Evolutionary conservation across 2,888 invertebrate genomes (phyloP), one percentile per base, ranked within the genome.

Genomic region (Artemia sinica): DNA sequence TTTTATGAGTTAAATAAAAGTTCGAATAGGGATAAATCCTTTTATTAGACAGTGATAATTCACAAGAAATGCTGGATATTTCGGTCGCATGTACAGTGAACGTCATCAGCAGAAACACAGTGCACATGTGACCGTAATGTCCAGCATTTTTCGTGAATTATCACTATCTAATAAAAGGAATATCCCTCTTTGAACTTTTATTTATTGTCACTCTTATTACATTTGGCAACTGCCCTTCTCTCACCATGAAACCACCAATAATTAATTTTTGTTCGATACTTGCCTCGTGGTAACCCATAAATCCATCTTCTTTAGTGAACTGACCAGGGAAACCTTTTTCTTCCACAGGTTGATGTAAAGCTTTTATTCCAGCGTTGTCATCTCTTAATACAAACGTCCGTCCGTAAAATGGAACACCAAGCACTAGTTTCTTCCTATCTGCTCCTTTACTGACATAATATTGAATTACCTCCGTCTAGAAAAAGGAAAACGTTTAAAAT

Each of bases 281-380:
- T 75, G 87, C 87, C 83, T 92, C 92, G 76, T 91, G 91, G 76
- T 89, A 92, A 2, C 91, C 92, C 79, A 91, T 83, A 73, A 90
- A 90, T 0, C 91, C 91, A 73, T 84, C 83, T 77, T 91, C 88
- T 18, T 82, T 81, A 1, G 88, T 91, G 72, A 80, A 87, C 0
- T 88, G 87, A 1, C 91, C 92, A 72, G 83, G 83, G 75, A 89
- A 89, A 0, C 89, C 89, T 8, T 78, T 77, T 18, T 80, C 80
- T 71, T 82, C 78, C 0, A 84, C 82, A 0, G 79, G 72, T 0
- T 82, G 76, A 0, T 84, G 85, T 28, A 87, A 79, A 8, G 73
- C 75, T n/a, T 73, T 73, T 13, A 74, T 73, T 72, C 80, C 74
- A 72, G 74, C 77, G 41, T 75, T 74, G 14, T 14, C n/a, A 63